These are phyloP conservation scores for Muscina levida DNA, from an alignment of 2,888 invertebrate species.

Conservation along the genomic window DNA sequence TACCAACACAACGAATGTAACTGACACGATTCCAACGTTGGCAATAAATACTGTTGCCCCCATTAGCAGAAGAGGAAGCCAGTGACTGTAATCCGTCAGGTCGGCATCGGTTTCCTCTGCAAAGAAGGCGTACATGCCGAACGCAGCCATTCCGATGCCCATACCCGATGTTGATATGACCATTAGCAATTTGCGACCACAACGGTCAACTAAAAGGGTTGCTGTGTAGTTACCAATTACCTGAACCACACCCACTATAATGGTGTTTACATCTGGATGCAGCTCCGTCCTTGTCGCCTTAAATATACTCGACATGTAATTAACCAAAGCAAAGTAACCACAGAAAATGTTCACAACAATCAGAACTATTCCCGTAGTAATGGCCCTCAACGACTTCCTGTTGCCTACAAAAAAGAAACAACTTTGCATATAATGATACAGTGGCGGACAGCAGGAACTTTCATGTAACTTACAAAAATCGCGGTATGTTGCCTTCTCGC, in stretches of 20 bases:
- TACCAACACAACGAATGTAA: slow-evolving; percentile 75
- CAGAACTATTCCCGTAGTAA: slow-evolving; percentile 70
- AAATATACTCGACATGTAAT: slow-evolving; percentile 78
- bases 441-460: not conserved
- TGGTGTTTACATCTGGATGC: slow-evolving; percentile 75
- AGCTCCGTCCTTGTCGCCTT: slow-evolving; percentile 71
- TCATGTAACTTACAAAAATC: slow-evolving; percentile 69
- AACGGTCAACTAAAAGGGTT: slow-evolving; percentile 74
- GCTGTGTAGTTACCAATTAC: slow-evolving; percentile 75
- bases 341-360: slow-evolving; percentile 72
- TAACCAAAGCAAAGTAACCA: slow-evolving; percentile 75
- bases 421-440: not conserved
- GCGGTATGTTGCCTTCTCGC: slow-evolving; percentile 66
- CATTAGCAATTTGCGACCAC: slow-evolving; percentile 75
- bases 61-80: slow-evolving; percentile 74
- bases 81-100: slow-evolving; percentile 69
- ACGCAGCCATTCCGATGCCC: slow-evolving; percentile 71
- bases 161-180: slow-evolving; percentile 73
- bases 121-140: slow-evolving; percentile 74
- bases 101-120: slow-evolving; percentile 67
- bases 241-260: slow-evolving; percentile 76
- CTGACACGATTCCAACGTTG: slow-evolving; percentile 75
- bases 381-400: slow-evolving; percentile 70
- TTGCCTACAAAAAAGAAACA: slow-evolving; percentile 68
- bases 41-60: slow-evolving; percentile 74